Conservation (phyloP, 2,888 invertebrate genomes). For the Cyclophora albipunctata region DNA sequence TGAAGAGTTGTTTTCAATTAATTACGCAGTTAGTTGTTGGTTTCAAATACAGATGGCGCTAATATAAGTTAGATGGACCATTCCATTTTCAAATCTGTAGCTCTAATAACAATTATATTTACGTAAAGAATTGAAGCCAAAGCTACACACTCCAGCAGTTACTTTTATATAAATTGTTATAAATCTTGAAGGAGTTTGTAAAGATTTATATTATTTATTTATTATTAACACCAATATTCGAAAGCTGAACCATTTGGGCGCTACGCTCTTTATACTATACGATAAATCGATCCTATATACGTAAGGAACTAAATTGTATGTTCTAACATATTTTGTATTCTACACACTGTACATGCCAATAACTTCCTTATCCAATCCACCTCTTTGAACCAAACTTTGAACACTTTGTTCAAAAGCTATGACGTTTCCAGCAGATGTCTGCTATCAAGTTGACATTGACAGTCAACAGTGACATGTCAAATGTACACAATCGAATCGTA, state of each 20-base stretch:
- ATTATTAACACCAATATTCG: constrained; percentile 61
- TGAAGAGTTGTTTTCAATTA: neutral
- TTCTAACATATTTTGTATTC: constrained; percentile 52
- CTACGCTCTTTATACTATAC: constrained; percentile 59
- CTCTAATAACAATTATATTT: no score
- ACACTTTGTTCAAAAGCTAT: no score
- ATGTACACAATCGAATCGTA: no score
- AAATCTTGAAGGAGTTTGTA: constrained; percentile 54
- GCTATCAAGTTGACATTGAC: no score
- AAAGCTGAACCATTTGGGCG: constrained; percentile 67
- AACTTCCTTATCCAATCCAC: constrained; percentile 5
- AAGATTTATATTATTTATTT: constrained; percentile 44
- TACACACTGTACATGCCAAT: constrained; percentile 43
- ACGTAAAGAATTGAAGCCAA: constrained; percentile 37
- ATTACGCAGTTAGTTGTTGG: constrained; percentile 23
- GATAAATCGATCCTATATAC: constrained; percentile 46
- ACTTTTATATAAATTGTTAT: constrained; percentile 18
- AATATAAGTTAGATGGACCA: no score
- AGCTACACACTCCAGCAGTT: constrained; percentile 11
- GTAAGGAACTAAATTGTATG: constrained; percentile 53
- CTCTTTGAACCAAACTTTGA: no score
- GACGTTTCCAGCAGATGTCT: no score
- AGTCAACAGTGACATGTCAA: no score
- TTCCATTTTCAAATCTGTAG: no score
- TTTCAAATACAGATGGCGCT: no score